Evolutionary conservation across 23 tunicate species (phyloP), one percentile per base, ranked within the genome.

Genomic region (Ascidia mentula): DNA sequence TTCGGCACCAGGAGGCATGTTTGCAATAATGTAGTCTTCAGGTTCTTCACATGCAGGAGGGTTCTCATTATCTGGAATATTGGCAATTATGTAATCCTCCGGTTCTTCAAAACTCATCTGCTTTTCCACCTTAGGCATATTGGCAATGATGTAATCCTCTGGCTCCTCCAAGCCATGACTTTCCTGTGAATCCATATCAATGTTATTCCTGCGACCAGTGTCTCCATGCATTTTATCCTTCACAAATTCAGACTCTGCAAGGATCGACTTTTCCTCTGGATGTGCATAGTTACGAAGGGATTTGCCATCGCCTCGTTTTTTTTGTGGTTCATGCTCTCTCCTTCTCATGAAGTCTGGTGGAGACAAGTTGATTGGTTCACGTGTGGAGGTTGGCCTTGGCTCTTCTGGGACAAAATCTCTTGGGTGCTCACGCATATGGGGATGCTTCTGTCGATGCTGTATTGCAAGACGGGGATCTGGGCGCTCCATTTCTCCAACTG

Each of bases 11-110:
- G 88, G 82, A 33, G 91, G 86, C 72, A 92, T 92, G n/a, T 53
- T 60, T 0, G 97, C 97, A 40, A 92, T 92, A 36, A 92, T 92
- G 79, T 82, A 92, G 37, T 92, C 97, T 78, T 92, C 97, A 0
- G 97, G 97, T 65, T 92, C 97, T 77, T 92, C 97, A 0, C 72
- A 36, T 30, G 77, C 7, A 20, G 40, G 40, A n/a, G 76, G 80
- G 30, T 76, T 32, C 18, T 45, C 79, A 0, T 80, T 38, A 31
- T 45, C 31, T 6, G 89, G 96, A 60, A 91, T 86, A 40, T 65
- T 69, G 13, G 97, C 97, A n/a, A 91, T 91, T 33, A 91, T 91
- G 40, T 77, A 91, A 39, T 91, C 97, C 38, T 91, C 97, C 7
- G 97, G 97, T 81, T 91, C 97, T 76, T 91, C 97, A 0, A 32